These are phyloP conservation scores for Zaprionus ghesquierei DNA, from an alignment of 1,140 invertebrate genomes.

Conservation along the genomic window DNA sequence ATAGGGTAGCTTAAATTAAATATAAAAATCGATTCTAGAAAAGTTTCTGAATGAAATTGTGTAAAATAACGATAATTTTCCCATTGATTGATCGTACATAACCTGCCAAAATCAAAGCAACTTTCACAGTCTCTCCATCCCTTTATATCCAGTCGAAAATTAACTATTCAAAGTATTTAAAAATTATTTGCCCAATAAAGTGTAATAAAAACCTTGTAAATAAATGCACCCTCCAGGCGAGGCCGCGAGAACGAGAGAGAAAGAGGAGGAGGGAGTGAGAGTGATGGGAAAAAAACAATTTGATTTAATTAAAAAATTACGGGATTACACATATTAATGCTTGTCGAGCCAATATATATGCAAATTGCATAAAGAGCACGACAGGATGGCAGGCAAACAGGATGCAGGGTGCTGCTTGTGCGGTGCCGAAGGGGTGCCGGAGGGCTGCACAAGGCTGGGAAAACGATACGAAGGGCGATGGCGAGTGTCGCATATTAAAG, in stretches of 20 bases:
- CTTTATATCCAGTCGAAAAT: background rate
- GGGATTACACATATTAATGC: constrained; percentile 81
- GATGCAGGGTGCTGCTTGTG: constrained; percentile 38
- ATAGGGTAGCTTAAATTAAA: too few relatives aligned
- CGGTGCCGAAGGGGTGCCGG: constrained; percentile 20
- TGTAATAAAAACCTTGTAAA: constrained; percentile 16
- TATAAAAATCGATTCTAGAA: too few relatives aligned
- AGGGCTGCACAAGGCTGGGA: too few relatives aligned
- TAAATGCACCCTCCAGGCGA: background rate
- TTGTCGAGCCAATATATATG: constrained; percentile 81
- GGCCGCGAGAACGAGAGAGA: background rate
- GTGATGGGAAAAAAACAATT: constrained; percentile 61
- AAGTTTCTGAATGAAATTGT: background rate
- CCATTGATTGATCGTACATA: background rate
- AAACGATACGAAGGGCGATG: constrained; percentile 42
- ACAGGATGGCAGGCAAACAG: constrained; percentile 5
- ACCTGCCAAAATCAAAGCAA: too few relatives aligned
- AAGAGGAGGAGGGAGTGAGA: background rate
- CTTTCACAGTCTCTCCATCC: background rate
- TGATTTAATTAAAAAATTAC: constrained; percentile 82
- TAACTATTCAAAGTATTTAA: background rate
- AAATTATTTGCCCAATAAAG: background rate
- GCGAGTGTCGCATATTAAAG: constrained; percentile 80
- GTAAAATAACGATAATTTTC: background rate
- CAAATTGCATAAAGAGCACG: constrained; percentile 56